phyloP scores from a whole-genome alignment of 2,113 vertebrate species.

The Xenus cinereus region DNA sequence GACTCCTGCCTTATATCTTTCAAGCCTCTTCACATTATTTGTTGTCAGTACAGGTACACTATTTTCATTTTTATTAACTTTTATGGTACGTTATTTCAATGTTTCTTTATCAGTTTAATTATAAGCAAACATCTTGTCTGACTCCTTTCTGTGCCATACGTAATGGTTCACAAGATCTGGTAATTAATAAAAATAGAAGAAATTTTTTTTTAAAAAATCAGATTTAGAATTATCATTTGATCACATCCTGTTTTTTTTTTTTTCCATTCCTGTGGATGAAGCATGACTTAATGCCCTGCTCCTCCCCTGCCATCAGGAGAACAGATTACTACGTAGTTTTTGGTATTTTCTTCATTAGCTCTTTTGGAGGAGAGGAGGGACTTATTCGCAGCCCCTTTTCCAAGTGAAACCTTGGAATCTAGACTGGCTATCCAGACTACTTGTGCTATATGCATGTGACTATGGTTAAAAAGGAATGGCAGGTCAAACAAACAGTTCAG shows the following conservation, averaged over 20 bases:
- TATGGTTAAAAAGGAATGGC: background rate
- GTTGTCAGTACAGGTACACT: background rate
- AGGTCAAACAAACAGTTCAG: background rate
- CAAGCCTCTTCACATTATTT: background rate
- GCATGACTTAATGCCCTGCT: background rate
- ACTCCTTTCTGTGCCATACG: background rate
- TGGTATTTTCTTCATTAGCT: background rate
- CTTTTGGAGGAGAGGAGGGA: background rate
- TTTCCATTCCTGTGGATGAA: background rate
- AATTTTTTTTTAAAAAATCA: background rate
- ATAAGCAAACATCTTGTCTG: constrained; percentile 5
- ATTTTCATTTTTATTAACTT: background rate
- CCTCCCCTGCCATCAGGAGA: background rate
- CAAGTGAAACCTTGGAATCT: background rate
- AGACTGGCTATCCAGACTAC: background rate
- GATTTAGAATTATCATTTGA: background rate
- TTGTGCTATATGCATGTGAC: background rate
- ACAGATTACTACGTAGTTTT: background rate
- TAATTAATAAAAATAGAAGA: background rate
- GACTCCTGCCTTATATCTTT: background rate
- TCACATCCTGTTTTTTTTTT: background rate
- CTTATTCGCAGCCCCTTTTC: background rate
- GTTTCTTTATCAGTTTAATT: background rate
- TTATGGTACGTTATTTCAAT: background rate
- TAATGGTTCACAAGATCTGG: background rate